Evolutionary conservation across 2,888 invertebrate species (phyloP).

Genomic region (Dusona sp.): DNA sequence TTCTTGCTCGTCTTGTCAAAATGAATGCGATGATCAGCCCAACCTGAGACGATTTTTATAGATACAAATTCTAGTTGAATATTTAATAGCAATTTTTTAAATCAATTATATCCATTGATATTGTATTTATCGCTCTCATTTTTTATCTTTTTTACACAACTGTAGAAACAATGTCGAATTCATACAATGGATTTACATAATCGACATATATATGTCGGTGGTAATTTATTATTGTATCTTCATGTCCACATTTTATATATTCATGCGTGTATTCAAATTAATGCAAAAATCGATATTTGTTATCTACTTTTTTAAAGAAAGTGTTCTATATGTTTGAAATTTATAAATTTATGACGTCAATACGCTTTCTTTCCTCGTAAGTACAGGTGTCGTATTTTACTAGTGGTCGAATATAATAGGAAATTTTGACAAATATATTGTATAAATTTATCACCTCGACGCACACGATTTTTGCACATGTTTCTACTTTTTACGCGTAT

Average conservation of each 20-base stretch:
- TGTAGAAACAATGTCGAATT: background rate
- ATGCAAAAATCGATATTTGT: background rate
- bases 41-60: background rate
- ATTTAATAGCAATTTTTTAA: background rate
- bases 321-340: background rate
- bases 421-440: background rate
- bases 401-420: background rate
- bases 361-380: background rate
- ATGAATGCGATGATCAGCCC: background rate
- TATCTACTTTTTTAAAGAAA: background rate
- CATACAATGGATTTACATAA: background rate
- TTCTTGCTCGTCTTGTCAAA: background rate
- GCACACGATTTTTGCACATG: background rate
- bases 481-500: background rate
- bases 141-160: background rate
- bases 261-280: background rate
- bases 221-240: background rate
- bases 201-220: background rate
- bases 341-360: slow-evolving; percentile 20
- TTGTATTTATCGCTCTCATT: background rate
- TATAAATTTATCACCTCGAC: background rate
- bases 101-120: background rate
- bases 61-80: background rate
- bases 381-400: slow-evolving; percentile 1
- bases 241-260: background rate